Conservation (phyloP, 2,113 vertebrate species). For the Hassar affinis region DNA sequence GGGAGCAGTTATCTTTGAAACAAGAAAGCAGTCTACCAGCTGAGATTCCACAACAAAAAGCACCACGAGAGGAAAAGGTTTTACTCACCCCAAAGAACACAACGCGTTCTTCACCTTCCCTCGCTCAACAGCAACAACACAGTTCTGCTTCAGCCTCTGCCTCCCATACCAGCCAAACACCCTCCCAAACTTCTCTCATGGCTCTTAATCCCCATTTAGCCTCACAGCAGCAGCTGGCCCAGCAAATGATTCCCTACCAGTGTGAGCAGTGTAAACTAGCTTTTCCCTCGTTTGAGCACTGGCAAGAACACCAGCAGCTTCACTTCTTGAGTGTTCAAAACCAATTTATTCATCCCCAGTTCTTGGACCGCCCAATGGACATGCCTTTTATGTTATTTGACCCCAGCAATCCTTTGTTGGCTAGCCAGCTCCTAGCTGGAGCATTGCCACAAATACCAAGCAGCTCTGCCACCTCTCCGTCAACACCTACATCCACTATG, state of each 20-base stretch:
- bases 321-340: conserved; percentile 97
- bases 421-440: conserved; percentile 91
- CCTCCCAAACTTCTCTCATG: conserved; percentile 87
- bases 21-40: conserved; percentile 81
- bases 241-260: conserved; percentile 95
- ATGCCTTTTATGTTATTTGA: conserved; percentile 99
- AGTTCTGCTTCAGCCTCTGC: conserved; percentile 78
- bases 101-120: conserved; percentile 82
- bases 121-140: conserved; percentile 83
- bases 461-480: conserved; percentile 92
- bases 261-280: conserved; percentile 98
- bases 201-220: conserved; percentile 86
- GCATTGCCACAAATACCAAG: conserved; percentile 90
- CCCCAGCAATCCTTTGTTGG: conserved; percentile 92
- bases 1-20: conserved; percentile 89
- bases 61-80: conserved; percentile 81
- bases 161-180: conserved; percentile 84
- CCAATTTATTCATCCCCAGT: conserved; percentile 97
- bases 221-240: conserved; percentile 85
- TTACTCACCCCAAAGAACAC: conserved; percentile 77
- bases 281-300: conserved; percentile 97
- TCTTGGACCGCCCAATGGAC: conserved; percentile 92
- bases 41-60: conserved; percentile 74
- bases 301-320: conserved; percentile 99
- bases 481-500: conserved; percentile 93